A percentile compares a stretch with the other conserved stretches of the same genome.
Conservation (phyloP, 2,797 vertebrate genomes). For the Gambusia yucatana region DNA sequence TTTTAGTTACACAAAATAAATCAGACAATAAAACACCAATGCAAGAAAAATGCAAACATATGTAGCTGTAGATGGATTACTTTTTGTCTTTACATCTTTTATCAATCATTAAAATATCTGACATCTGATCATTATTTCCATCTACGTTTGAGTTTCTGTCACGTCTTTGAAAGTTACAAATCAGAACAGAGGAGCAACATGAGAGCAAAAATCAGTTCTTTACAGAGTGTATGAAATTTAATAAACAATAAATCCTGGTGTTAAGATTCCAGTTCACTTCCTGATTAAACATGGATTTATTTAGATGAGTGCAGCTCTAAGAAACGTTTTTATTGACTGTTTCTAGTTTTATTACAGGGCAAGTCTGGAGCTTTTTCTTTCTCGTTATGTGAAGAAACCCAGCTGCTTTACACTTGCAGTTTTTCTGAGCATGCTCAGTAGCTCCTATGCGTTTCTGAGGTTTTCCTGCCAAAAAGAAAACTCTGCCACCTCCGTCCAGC, state of each 20-base stretch:
- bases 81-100: not conserved
- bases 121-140: not conserved
- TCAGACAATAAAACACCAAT: not conserved
- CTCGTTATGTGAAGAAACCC: not conserved
- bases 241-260: not conserved
- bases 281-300: not conserved
- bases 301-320: not conserved
- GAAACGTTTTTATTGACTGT: not conserved
- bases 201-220: not conserved
- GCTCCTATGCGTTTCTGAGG: not conserved
- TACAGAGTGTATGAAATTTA: not conserved
- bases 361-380: not conserved
- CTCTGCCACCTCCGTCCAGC: not conserved
- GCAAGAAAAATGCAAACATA: not conserved
- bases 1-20: slow-evolving; percentile 4
- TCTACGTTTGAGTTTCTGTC: not conserved
- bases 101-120: not conserved
- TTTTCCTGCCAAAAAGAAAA: not conserved
- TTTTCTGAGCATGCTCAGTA: not conserved
- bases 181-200: not conserved
- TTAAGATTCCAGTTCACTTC: not conserved
- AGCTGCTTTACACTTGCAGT: not conserved
- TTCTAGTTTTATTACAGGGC: not conserved
- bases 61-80: not conserved
- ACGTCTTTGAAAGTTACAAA: not conserved